Evolutionary conservation across 64 coral and sea anemone genomes (phyloP).

Genomic region (Acropora yongei): DNA sequence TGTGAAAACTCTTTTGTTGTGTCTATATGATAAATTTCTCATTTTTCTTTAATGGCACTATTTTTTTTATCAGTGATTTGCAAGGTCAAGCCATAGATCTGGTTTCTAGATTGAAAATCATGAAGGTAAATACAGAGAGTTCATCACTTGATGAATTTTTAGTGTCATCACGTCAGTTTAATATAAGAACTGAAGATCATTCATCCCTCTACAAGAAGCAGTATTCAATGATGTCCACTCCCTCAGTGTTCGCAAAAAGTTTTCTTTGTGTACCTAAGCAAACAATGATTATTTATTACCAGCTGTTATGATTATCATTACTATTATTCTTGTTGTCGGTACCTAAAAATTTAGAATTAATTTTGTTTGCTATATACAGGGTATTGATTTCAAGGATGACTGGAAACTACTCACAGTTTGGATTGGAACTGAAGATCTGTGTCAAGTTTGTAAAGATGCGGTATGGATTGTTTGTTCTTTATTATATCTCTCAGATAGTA

Average conservation of each 20-base stretch:
- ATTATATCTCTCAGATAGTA: no score
- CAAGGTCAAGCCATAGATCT: slow-evolving; percentile 15
- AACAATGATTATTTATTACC: no score
- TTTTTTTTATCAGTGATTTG: slow-evolving; percentile 2
- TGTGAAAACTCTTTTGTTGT: not conserved
- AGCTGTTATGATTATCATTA: no score
- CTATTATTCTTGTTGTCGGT: no score
- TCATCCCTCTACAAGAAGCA: no score
- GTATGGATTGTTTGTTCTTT: slow-evolving; percentile 16
- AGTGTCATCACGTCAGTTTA: no score
- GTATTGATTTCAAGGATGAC: slow-evolving; percentile 53
- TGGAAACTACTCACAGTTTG: slow-evolving; percentile 70
- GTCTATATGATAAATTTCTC: not conserved
- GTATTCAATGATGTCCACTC: no score
- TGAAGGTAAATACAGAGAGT: slow-evolving; percentile 8
- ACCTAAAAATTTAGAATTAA: no score
- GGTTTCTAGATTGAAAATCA: slow-evolving; percentile 24
- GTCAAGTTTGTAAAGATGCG: slow-evolving; percentile 35
- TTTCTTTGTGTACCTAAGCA: no score
- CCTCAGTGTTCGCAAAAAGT: no score
- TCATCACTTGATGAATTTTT: no score
- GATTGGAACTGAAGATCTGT: slow-evolving; percentile 59
- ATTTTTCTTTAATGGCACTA: not conserved
- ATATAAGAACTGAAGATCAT: no score
- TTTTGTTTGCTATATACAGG: slow-evolving; percentile 6